These are phyloP conservation scores for Strongylocentrotus purpuratus DNA, from an alignment of 35 echinoderm and acorn worm species.

Conservation along the genomic window DNA sequence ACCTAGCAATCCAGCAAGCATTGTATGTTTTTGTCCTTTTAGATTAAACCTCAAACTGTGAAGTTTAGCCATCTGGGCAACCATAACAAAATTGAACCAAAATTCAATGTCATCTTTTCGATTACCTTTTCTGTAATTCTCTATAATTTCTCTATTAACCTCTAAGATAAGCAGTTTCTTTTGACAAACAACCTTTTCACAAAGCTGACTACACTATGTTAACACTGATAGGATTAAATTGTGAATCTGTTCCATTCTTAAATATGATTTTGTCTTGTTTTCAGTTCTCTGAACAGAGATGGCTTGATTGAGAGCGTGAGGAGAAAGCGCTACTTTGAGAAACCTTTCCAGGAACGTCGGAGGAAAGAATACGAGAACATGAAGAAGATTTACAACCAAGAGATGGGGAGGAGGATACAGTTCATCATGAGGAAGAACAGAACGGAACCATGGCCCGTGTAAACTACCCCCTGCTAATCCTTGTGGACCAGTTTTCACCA, in stretches of 20 bases:
- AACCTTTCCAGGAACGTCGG: constrained; percentile 85
- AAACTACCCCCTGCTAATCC: background rate
- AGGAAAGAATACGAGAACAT: constrained; percentile 82
- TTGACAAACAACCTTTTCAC: too few relatives aligned
- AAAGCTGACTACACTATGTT: too few relatives aligned
- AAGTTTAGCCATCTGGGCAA: too few relatives aligned
- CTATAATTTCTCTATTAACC: too few relatives aligned
- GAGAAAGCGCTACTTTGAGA: constrained; percentile 88
- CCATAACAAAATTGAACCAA: too few relatives aligned
- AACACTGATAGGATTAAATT: too few relatives aligned
- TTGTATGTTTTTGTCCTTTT: too few relatives aligned
- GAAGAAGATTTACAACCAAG: constrained; percentile 86
- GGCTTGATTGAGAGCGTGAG: constrained; percentile 77
- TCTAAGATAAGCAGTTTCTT: background rate
- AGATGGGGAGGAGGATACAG: constrained; percentile 82
- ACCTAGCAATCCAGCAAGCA: too few relatives aligned
- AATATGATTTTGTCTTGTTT: background rate
- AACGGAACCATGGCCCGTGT: constrained; percentile 77
- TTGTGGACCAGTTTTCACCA: background rate
- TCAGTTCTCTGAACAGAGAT: constrained; percentile 72
- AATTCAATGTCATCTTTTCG: too few relatives aligned
- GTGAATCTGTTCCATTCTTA: too few relatives aligned
- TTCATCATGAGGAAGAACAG: constrained; percentile 93
- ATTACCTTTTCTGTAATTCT: background rate
- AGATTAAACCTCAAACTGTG: too few relatives aligned